A percentile compares a stretch with the other conserved stretches of the same genome.
These are phyloP conservation scores for Pachycephus smyrnensis DNA, from an alignment of 2,888 invertebrate species.

Conservation along the genomic window DNA sequence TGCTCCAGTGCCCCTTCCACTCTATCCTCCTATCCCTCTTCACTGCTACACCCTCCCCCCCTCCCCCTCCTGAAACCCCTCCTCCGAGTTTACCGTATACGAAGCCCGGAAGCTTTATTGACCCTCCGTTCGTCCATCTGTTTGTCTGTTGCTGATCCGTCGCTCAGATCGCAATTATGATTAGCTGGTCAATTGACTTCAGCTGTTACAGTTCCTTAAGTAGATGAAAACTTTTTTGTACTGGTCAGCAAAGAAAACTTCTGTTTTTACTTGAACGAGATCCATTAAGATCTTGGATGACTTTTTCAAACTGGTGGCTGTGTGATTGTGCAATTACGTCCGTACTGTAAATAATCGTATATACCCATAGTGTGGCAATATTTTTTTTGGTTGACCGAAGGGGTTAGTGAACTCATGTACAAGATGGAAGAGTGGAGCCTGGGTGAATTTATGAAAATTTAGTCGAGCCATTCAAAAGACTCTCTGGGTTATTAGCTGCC, in stretches of 20 bases:
- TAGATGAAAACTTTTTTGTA: neutral
- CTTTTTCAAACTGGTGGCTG: neutral
- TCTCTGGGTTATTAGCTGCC: conserved; percentile 23
- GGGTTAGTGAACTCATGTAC: neutral
- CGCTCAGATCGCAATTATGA: conserved; percentile 10
- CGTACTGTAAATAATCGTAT: neutral
- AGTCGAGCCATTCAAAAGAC: conserved; percentile 18
- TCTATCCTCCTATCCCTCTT: neutral
- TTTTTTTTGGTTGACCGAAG: neutral
- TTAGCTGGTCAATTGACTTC: conserved; percentile 8
- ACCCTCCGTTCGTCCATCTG: conserved; percentile 15
- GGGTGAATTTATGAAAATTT: conserved; percentile 24
- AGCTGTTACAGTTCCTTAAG: neutral
- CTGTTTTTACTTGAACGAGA: neutral
- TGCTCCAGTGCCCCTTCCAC: conserved; percentile 10
- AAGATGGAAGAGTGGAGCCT: neutral
- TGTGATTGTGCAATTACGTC: neutral
- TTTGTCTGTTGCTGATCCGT: neutral
- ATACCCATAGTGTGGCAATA: neutral
- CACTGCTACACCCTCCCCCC: neutral
- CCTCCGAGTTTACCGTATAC: conserved; percentile 7
- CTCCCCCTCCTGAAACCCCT: neutral
- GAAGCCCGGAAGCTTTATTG: conserved; percentile 23
- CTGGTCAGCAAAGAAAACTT: neutral
- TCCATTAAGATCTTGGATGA: neutral